Evolutionary conservation across 2,888 invertebrate species (phyloP), one percentile per base, ranked within the genome.

Genomic region (Busseola fusca): DNA sequence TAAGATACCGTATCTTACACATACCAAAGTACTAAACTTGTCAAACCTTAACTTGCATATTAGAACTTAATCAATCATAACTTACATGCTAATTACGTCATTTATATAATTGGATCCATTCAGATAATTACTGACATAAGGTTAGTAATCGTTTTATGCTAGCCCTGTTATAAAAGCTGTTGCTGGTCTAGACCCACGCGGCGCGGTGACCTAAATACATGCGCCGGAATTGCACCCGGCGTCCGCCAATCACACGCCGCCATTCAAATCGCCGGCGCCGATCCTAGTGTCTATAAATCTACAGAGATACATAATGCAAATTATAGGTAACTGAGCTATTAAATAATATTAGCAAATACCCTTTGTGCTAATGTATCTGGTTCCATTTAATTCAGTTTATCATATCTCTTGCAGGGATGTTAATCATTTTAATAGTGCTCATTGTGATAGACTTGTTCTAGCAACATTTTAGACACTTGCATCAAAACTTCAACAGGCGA

Each of bases 191-290:
- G 89, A 89, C 94, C 94, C 92, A 94, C 94, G 92, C 93, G 88
- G 88, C 94, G 91, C 92, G 87, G 87, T 93, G 95, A 94, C 95
- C 95, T 90, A 95, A 92, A 95, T 95, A 90, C 90, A 87, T 85
- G 91, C 92, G 93, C 90, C 92, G 87, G 94, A 93, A 90, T 74
- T 80, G 80, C 90, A 91, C 88, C 92, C 91, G 93, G 93, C 92
- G 90, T 90, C 91, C 90, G 92, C 94, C 94, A 94, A 94, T 94
- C 93, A 93, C 87, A 91, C 78, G 85, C 87, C 91, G 90, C 91
- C 91, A 91, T 93, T 93, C 92, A 91, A 92, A 93, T 92, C 92
- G 87, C 91, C 90, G 95, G 94, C 95, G 94, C 94, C 94, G 90
- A 88, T 90, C 88, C 89, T 86, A 84, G 85, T 86, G 84, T 86